Evolutionary conservation across 1,140 invertebrate genomes (phyloP), one percentile per base, ranked within the genome.

Genomic region (Patella vulgata): DNA sequence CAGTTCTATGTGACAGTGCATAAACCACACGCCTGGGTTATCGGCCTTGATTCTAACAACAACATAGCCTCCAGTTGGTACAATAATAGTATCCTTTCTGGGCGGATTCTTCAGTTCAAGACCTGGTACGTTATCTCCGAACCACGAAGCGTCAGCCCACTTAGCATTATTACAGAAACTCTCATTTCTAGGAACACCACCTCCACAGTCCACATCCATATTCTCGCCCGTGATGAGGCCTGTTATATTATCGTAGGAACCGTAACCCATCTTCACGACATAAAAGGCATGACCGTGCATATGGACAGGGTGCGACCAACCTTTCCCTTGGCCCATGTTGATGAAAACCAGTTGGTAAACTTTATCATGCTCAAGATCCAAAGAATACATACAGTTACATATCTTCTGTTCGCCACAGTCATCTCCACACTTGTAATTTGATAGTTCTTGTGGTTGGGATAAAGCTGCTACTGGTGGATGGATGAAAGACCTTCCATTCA

Each of bases 261-360:
- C 59, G 52, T 72, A 63, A 8, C 73, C 89, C 64, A 87, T 85
- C 40, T 86, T 90, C 0, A 91, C 85, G 1, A 92, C 86, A 71
- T 89, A 88, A 79, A 92, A 92, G 71, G 85, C 88, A 80, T 92
- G 89, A 1, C 92, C 91, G 72, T 93, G 91, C 12, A 92, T 81
- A 78, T 93, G 91, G 65, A 92, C 90, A 8, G 91, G 88, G 74
- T 92, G 87, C 57, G 87, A 85, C 53, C 65, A 68, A 44, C 89
- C 88, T 17, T 87, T 85, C 59, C 88, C 88, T 21, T 87, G 87
- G 59, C 88, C 90, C 87, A 77, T 65, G 74, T 77, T 78, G 73
- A 74, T 61, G 51, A 76, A 55, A 9, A 76, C 69, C 39, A 80
- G 60, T 51, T 79, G 76, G 8, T 69, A 66, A 1, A 67, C 68